Evolutionary conservation across 2,888 invertebrate species (phyloP).

Genomic region (Patella ulyssiponensis): DNA sequence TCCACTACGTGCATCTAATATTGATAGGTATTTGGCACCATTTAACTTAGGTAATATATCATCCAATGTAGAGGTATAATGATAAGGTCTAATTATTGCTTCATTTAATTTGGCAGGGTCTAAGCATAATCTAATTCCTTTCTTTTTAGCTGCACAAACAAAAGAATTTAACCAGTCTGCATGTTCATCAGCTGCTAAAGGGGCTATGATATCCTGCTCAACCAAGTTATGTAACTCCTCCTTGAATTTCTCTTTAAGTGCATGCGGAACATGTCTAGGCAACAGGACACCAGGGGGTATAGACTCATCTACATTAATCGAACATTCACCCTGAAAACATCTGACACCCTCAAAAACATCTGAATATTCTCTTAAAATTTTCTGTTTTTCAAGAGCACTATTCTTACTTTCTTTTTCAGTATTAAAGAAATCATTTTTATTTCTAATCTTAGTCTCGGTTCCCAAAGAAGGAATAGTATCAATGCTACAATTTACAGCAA

Average conservation of each 20-base stretch:
- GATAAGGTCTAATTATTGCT: constrained; percentile 3
- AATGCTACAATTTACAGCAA: not conserved
- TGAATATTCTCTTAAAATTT: not conserved
- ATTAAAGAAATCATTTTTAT: not conserved
- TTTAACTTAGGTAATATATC: constrained; percentile 1
- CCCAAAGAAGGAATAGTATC: not conserved
- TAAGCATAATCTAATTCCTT: not conserved
- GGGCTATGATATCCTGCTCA: not conserved
- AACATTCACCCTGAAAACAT: constrained; percentile 3
- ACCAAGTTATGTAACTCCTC: not conserved
- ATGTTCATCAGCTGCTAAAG: not conserved
- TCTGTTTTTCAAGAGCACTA: not conserved
- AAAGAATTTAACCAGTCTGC: constrained; percentile 1
- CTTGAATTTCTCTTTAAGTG: constrained; percentile 1
- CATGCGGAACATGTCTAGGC: not conserved
- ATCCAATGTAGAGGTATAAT: constrained; percentile 1
- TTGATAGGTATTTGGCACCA: not conserved
- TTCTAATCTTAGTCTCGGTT: not conserved
- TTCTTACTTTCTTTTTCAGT: not conserved
- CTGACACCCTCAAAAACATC: not conserved
- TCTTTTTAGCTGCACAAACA: not conserved
- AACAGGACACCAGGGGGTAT: not conserved
- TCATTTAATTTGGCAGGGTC: not conserved
- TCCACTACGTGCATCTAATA: not conserved
- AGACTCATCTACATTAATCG: not conserved